phyloP scores from a whole-genome alignment of 2,888 invertebrate species.

The Caenorhabditis sinica region DNA sequence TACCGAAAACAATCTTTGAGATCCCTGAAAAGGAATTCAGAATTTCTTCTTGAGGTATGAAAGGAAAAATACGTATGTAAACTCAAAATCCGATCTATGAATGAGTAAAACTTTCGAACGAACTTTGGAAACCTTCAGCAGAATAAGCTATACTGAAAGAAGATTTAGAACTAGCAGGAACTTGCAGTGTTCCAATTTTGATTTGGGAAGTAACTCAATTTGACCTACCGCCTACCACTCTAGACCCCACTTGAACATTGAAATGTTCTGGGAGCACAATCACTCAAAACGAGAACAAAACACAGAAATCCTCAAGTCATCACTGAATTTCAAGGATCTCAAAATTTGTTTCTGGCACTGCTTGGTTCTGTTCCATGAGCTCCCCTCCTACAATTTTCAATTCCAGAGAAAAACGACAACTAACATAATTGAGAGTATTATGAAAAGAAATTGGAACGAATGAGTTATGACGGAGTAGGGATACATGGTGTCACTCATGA shows the following conservation, averaged over 20 bases:
- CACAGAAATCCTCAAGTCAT: not conserved
- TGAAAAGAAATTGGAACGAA: not conserved
- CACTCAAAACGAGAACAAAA: not conserved
- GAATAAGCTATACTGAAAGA: no score
- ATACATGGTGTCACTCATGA: slow-evolving; percentile 24
- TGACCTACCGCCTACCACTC: not conserved
- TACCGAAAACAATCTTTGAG: not conserved
- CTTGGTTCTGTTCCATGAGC: not conserved
- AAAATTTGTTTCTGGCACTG: not conserved
- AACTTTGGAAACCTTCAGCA: no score
- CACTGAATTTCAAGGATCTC: not conserved
- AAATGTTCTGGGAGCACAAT: not conserved
- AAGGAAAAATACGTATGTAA: not conserved
- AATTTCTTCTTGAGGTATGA: not conserved
- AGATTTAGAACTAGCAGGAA: no score
- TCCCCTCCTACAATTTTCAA: not conserved
- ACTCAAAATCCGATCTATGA: not conserved
- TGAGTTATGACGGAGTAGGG: slow-evolving; percentile 13
- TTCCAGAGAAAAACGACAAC: not conserved
- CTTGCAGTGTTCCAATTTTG: slow-evolving; percentile 6
- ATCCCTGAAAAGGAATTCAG: not conserved
- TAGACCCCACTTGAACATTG: not conserved
- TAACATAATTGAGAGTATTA: not conserved
- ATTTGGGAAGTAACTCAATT: slow-evolving; percentile 25
- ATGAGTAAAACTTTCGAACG: no score